Base-by-base conservation (phyloP, 1,140 invertebrate genomes). In the Drosophila bipectinata region DNA sequence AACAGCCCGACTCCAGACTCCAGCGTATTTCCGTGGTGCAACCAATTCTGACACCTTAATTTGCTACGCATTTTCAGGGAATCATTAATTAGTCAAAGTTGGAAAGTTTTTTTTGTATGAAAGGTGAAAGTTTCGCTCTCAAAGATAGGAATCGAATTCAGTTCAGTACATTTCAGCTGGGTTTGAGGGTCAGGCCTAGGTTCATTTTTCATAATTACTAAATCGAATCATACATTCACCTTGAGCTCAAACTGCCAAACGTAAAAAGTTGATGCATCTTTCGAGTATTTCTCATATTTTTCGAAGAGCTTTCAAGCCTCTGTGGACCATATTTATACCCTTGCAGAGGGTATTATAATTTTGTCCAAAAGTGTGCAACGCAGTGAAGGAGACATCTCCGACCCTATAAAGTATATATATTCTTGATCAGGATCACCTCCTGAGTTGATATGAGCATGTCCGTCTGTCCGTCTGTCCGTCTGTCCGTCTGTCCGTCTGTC, bases 181-280 rank as follows among this genome's bases (percentile, higher is more conserved):
- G 34, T 37, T 37, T 61, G 41, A 39, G 60, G 51, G 52, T 58
- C 64, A 48, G 63, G 54, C 59, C 53, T 63, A 60, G 60, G 52
- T 67, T 71, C 73, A 82, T 76, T 79, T 79, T 78, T 78, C 64
- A 69, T 81, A 57, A 76, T 66, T 81, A 79, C 58, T 58, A 58
- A 71, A 75, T 62, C 61, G 52, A 68, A 56, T 72, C 61, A 56
- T 68, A 72, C 78, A 88, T 88, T 47, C 83, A 87, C 82, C 82
- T 87, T 87, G 82, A 79, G 83, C 83, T 63, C 71, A 88, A 87
- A 88, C 83, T 87, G 83, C 83, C 82, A 82, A 87, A 79, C 72
- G 60, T 34, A 21, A 48, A 52, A 39, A 55, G 60, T 84, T 71
- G 77, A 87, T 87, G 67, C 74, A 81, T 71, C 73, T 82, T 57